Conservation (phyloP, 2,888 invertebrate species). For the Xanthorhoe spadicearia region DNA sequence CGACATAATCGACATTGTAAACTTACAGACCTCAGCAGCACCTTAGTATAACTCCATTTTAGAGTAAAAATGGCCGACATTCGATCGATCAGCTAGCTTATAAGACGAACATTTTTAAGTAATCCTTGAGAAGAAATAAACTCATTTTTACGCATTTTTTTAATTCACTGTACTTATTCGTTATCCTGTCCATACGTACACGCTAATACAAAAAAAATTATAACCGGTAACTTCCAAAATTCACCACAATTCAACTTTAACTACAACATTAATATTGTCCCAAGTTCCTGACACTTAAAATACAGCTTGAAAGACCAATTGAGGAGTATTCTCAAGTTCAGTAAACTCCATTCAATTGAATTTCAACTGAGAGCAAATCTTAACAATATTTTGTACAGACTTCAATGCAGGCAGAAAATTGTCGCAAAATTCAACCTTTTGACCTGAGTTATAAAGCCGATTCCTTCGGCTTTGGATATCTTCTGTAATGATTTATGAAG, state of each 20-base stretch:
- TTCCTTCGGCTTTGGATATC: constrained; percentile 7
- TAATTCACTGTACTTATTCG: no score
- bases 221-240: not conserved
- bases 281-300: constrained; percentile 29
- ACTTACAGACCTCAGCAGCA: no score
- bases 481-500: constrained; percentile 30
- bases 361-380: constrained; percentile 27
- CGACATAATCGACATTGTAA: no score
- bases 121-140: no score
- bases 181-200: no score
- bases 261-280: constrained; percentile 21
- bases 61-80: no score
- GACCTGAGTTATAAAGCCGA: constrained; percentile 5
- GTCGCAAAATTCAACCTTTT: constrained; percentile 22
- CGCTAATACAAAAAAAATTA: not conserved
- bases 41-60: no score
- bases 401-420: constrained; percentile 23
- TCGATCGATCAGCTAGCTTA: no score
- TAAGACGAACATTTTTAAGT: no score
- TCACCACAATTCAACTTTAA: not conserved
- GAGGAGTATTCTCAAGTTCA: constrained; percentile 38
- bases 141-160: no score
- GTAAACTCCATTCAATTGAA: constrained; percentile 39
- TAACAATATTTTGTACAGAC: constrained; percentile 37
- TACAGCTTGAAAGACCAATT: constrained; percentile 37